A percentile compares a stretch with the other conserved stretches of the same genome.
Conservation (phyloP, 1,140 invertebrate genomes). For the Mamestra configurata region DNA sequence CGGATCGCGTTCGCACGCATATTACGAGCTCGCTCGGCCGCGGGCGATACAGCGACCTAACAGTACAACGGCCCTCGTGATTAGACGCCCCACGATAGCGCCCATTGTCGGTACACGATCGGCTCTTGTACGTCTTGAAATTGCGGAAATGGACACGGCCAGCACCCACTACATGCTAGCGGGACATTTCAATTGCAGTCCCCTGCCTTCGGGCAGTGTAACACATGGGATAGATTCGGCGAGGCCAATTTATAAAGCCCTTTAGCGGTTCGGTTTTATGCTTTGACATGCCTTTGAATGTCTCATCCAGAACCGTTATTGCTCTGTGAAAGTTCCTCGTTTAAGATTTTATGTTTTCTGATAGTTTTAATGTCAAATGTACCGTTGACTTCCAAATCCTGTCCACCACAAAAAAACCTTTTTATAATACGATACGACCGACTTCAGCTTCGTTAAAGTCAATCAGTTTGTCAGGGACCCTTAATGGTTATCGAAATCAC, state of each 20-base stretch:
- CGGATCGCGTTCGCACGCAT: slow-evolving; percentile 85
- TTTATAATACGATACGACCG: neutral
- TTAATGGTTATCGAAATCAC: slow-evolving; percentile 55
- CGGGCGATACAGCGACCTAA: slow-evolving; percentile 76
- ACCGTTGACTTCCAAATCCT: neutral
- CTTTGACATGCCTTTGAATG: slow-evolving; percentile 21
- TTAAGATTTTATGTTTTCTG: neutral
- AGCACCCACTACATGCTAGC: slow-evolving; percentile 74
- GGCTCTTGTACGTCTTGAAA: slow-evolving; percentile 80
- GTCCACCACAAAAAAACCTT: neutral
- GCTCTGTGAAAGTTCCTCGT: neutral
- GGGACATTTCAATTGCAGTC: slow-evolving; percentile 84
- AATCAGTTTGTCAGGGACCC: slow-evolving; percentile 23
- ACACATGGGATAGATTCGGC: slow-evolving; percentile 45
- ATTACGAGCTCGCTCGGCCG: slow-evolving; percentile 74
- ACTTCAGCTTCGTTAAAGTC: slow-evolving; percentile 15
- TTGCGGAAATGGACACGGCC: slow-evolving; percentile 85
- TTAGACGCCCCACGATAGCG: slow-evolving; percentile 86
- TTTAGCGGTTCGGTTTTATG: slow-evolving; percentile 33
- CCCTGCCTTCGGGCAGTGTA: slow-evolving; percentile 61
- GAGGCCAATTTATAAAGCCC: slow-evolving; percentile 33
- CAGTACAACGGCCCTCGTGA: slow-evolving; percentile 81
- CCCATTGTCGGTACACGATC: slow-evolving; percentile 86
- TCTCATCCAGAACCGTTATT: slow-evolving; percentile 23
- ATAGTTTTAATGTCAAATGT: neutral